These are phyloP conservation scores for Calcarius lapponicus DNA, from an alignment of 2,797 vertebrate genomes.

Conservation along the genomic window DNA sequence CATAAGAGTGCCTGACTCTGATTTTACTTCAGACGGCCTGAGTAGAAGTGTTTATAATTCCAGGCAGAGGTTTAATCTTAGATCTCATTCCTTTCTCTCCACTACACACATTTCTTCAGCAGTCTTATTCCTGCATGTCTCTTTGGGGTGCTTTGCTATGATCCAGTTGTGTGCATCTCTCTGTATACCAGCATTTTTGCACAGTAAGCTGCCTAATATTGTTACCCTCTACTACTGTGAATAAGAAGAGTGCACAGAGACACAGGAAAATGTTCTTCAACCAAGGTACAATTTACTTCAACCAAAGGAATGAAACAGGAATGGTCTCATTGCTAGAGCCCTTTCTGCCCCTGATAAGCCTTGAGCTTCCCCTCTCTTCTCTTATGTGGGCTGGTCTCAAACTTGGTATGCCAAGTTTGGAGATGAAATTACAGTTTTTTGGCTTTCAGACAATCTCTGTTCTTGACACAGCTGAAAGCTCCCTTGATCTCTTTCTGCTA, in stretches of 20 bases:
- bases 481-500: not conserved
- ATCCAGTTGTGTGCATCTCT: not conserved
- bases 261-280: not conserved
- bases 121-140: not conserved
- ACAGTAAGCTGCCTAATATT: not conserved
- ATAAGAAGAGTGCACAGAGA: not conserved
- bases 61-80: not conserved
- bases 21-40: not conserved
- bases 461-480: not conserved
- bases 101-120: not conserved
- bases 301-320: not conserved
- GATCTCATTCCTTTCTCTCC: not conserved
- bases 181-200: not conserved
- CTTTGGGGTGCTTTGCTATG: not conserved
- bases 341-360: not conserved
- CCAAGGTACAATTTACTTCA: not conserved
- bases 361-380: not conserved
- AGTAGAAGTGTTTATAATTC: not conserved
- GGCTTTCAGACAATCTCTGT: not conserved
- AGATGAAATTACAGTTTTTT: not conserved
- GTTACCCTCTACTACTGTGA: not conserved
- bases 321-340: not conserved
- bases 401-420: not conserved
- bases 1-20: not conserved
- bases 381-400: not conserved